phyloP scores from a whole-genome alignment of 2,113 vertebrate species.

The Amia ocellicauda region DNA sequence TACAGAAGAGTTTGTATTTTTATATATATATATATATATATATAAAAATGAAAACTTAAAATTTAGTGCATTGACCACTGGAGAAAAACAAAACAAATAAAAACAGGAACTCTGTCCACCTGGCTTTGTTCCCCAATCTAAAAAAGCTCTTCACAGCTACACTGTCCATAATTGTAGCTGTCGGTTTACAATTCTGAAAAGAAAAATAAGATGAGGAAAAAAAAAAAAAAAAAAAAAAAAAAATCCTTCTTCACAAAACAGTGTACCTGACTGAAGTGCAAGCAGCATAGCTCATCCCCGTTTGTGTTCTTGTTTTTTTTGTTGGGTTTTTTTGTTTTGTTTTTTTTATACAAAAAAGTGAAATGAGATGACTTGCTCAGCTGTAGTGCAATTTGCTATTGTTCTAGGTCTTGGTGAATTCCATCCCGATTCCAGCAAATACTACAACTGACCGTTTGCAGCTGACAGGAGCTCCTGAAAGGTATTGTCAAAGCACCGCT shows the following conservation, averaged over 20 bases:
- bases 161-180: slow-evolving; percentile 74
- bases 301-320: no score
- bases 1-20: slow-evolving; percentile 58
- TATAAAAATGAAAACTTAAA: slow-evolving; percentile 80
- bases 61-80: slow-evolving; percentile 96
- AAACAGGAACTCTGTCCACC: slow-evolving; percentile 82
- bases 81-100: slow-evolving; percentile 82
- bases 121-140: slow-evolving; percentile 83
- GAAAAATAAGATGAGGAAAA: slow-evolving; percentile 75
- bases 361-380: slow-evolving; percentile 73
- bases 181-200: no score
- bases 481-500: slow-evolving; percentile 98
- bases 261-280: slow-evolving; percentile 93
- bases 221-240: slow-evolving; percentile 64
- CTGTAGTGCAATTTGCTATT: slow-evolving; percentile 92
- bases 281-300: slow-evolving; percentile 66
- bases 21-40: slow-evolving; percentile 61
- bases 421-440: slow-evolving; percentile 69
- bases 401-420: slow-evolving; percentile 67
- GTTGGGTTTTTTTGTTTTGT: slow-evolving; percentile 41
- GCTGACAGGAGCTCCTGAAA: slow-evolving; percentile 97
- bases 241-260: slow-evolving; percentile 89
- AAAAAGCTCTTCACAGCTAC: slow-evolving; percentile 77
- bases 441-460: slow-evolving; percentile 94
- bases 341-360: slow-evolving; percentile 45